These are phyloP conservation scores for Scaptomyza hsui DNA, from an alignment of 1,140 invertebrate species.

Conservation along the genomic window DNA sequence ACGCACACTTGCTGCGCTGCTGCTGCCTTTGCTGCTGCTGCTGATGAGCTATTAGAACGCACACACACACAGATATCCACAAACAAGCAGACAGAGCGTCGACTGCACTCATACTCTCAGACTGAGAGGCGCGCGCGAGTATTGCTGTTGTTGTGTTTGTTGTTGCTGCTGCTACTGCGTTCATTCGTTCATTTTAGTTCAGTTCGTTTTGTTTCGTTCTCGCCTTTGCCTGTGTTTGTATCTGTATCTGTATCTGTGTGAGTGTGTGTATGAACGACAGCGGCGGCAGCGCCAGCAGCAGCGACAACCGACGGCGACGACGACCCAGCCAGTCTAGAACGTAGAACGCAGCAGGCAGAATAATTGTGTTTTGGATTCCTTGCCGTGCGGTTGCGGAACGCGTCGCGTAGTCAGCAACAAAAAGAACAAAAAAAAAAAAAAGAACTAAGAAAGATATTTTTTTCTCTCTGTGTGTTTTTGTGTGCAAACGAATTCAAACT, in stretches of 20 bases:
- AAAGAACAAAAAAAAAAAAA: conserved; percentile 3
- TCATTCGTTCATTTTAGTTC: conserved; percentile 49
- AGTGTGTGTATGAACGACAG: conserved; percentile 33
- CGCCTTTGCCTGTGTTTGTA: not conserved
- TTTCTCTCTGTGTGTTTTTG: conserved; percentile 26
- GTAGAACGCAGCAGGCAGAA: conserved; percentile 81
- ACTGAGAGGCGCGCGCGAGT: conserved; percentile 45
- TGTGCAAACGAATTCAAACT: conserved; percentile 36
- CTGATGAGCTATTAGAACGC: conserved; percentile 52
- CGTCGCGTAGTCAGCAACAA: conserved; percentile 58
- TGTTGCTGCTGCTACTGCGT: conserved; percentile 27
- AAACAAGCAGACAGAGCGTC: conserved; percentile 40
- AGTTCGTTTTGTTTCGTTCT: conserved; percentile 42
- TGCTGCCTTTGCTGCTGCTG: conserved; percentile 19
- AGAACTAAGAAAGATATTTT: conserved; percentile 17
- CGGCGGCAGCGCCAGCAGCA: conserved; percentile 31
- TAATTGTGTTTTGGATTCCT: conserved; percentile 83
- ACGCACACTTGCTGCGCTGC: conserved; percentile 47
- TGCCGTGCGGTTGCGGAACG: conserved; percentile 80
- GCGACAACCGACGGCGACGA: conserved; percentile 34
- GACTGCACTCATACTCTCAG: conserved; percentile 47
- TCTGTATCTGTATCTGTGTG: conserved; percentile 8
- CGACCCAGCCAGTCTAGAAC: conserved; percentile 75
- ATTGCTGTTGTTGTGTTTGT: conserved; percentile 13
- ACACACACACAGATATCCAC: conserved; percentile 14